Conservation (phyloP, 2,797 vertebrate species). For the Enoplosus armatus region DNA sequence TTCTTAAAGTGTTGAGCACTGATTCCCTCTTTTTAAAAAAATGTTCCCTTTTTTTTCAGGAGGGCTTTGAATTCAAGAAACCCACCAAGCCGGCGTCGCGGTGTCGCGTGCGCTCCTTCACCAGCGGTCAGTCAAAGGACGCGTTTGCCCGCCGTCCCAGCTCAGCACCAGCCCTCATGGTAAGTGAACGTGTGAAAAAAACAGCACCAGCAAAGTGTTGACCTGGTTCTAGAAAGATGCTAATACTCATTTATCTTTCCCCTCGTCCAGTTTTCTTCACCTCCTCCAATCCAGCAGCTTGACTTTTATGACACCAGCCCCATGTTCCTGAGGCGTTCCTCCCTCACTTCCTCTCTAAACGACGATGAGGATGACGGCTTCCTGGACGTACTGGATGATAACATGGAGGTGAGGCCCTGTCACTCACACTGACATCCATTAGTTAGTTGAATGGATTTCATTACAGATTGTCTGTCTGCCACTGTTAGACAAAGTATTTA, state of each 20-base stretch:
- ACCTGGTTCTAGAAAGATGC: rapidly evolving
- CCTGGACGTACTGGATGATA: conserved; percentile 89
- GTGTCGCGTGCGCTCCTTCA: conserved; percentile 58
- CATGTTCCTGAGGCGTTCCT: conserved; percentile 81
- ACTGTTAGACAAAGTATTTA: no score
- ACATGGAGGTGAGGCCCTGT: conserved; percentile 75
- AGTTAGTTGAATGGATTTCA: not conserved
- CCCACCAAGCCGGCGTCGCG: conserved; percentile 85
- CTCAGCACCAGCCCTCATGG: conserved; percentile 89
- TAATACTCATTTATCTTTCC: rapidly evolving
- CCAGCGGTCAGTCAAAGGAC: conserved; percentile 73
- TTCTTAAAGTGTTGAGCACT: no score
- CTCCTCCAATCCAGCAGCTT: conserved; percentile 60
- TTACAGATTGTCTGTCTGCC: not conserved
- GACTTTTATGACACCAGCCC: conserved; percentile 80
- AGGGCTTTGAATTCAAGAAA: conserved; percentile 90
- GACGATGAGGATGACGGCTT: conserved; percentile 92
- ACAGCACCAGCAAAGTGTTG: no score
- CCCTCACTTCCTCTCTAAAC: conserved; percentile 76
- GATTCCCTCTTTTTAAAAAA: not conserved
- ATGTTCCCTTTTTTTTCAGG: conserved; percentile 61
- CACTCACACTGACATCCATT: not conserved
- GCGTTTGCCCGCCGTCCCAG: conserved; percentile 84
- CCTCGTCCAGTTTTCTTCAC: conserved; percentile 72
- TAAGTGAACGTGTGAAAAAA: conserved; percentile 48